These are phyloP conservation scores for Ennomos fuscantarius DNA, from an alignment of 2,888 invertebrate species.

Conservation along the genomic window DNA sequence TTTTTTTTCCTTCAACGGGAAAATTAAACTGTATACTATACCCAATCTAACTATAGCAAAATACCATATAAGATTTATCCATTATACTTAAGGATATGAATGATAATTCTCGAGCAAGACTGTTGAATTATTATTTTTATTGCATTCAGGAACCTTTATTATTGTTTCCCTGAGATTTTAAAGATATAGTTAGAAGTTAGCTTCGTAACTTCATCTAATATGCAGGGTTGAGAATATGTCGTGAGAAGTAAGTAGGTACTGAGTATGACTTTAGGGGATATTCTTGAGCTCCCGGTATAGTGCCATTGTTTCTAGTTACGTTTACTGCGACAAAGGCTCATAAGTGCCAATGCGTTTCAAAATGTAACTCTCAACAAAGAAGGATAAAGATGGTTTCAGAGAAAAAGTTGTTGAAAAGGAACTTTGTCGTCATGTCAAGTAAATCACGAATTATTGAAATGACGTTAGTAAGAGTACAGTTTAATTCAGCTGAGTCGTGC, in stretches of 20 bases:
- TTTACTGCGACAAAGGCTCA: conserved; percentile 2
- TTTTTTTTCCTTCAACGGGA: too few species aligned
- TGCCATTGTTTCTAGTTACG: conserved; percentile 5
- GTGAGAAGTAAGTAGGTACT: conserved; percentile 19
- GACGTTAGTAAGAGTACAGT: conserved; percentile 56
- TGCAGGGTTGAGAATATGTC: conserved; percentile 6
- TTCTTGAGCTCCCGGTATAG: conserved; percentile 14
- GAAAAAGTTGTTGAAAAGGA: conserved; percentile 19
- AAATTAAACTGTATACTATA: too few species aligned
- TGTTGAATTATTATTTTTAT: too few species aligned
- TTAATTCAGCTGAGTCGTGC: conserved; percentile 62
- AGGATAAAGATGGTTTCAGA: conserved; percentile 16
- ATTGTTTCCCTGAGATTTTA: neutral
- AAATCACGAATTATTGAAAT: conserved; percentile 69
- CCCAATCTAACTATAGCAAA: too few species aligned
- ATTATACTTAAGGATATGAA: too few species aligned
- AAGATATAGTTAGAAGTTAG: neutral
- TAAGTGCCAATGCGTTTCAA: neutral
- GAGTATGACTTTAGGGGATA: conserved; percentile 14
- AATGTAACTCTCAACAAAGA: conserved; percentile 6
- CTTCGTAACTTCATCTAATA: neutral
- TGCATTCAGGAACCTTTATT: too few species aligned
- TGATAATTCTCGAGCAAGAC: too few species aligned
- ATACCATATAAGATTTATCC: too few species aligned
- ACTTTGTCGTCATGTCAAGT: conserved; percentile 47